Evolutionary conservation across 92 coral and sea anemone genomes (phyloP), one percentile per base, ranked within the genome.

Genomic region (Meandrina meandrites): DNA sequence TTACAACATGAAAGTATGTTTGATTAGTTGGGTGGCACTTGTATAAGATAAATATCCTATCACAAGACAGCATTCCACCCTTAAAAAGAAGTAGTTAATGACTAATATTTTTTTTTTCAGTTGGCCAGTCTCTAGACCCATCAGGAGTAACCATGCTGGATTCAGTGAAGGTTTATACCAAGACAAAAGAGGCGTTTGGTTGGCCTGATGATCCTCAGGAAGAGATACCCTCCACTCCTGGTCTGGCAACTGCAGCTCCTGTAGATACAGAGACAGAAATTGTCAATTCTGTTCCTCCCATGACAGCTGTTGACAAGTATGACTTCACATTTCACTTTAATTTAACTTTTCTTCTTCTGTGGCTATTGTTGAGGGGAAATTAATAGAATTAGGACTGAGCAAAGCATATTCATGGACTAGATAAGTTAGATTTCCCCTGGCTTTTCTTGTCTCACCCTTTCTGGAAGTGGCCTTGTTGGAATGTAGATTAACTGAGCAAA

Each of bases 131-230:
- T 36, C 84, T 92, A 76, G 99, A 97, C 68, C 93, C 97, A 3
- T 92, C 96, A 79, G 97, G 95, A 64, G 99, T 97, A 42, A 93
- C 99, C 18, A 97, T 97, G 99, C 86, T 97, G 35, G 99, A 97
- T 87, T 97, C 99, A 14, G 94, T 97, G 91, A 97, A 95, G 87
- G 96, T 97, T 36, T 97, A 97, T 34, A 81, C 93, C 62, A 95
- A 93, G 89, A 97, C 95, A 24, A 97, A 97, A 76, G 99, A 97
- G 87, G 95, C 92, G 21, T 97, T 97, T 91, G 99, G 99, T 66
- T 97, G 99, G 99, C 99, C 99, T 7, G 99, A 97, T 76, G 99
- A 97, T 50, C 96, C 95, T 1, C 99, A 93, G 79, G 99, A 97
- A 37, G 99, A 97, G 78, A 80, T 82, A 31, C 91, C 94, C 13